phyloP scores from a whole-genome alignment of 2,888 invertebrate genomes.

The Agrotis puta region DNA sequence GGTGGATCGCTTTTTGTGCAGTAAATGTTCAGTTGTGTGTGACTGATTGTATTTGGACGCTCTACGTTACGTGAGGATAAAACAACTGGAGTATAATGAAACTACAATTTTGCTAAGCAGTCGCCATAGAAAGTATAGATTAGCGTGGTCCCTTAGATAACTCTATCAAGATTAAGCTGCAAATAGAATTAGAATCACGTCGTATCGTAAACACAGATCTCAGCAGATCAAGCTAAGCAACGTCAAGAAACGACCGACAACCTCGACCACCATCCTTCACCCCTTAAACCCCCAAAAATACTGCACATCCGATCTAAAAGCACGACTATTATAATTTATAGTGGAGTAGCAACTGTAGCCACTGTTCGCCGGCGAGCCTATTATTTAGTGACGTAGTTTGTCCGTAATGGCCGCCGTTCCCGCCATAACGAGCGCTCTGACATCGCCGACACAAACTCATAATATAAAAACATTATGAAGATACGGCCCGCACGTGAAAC shows the following conservation, averaged over 20 bases:
- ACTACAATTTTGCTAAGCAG: neutral
- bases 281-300: constrained; percentile 35
- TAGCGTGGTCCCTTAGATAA: neutral
- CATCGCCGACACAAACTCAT: constrained; percentile 63
- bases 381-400: constrained; percentile 77
- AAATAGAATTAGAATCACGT: neutral
- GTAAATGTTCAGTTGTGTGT: constrained; percentile 26
- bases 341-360: constrained; percentile 37
- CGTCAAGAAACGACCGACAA: neutral
- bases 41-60: constrained; percentile 8
- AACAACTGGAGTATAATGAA: neutral
- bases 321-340: constrained; percentile 60
- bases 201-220: neutral
- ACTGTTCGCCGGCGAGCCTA: constrained; percentile 64
- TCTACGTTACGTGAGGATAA: neutral
- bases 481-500: constrained; percentile 55
- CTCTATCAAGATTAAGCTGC: neutral
- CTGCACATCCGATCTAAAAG: constrained; percentile 48
- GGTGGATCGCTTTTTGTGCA: constrained; percentile 15
- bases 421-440: constrained; percentile 69
- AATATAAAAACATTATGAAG: constrained; percentile 66
- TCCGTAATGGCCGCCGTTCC: constrained; percentile 71
- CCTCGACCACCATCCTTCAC: constrained; percentile 12
- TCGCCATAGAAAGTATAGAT: neutral
- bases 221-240: neutral